Conservation (phyloP, 2,113 vertebrate species). For the Psilopogon haemacephalus region DNA sequence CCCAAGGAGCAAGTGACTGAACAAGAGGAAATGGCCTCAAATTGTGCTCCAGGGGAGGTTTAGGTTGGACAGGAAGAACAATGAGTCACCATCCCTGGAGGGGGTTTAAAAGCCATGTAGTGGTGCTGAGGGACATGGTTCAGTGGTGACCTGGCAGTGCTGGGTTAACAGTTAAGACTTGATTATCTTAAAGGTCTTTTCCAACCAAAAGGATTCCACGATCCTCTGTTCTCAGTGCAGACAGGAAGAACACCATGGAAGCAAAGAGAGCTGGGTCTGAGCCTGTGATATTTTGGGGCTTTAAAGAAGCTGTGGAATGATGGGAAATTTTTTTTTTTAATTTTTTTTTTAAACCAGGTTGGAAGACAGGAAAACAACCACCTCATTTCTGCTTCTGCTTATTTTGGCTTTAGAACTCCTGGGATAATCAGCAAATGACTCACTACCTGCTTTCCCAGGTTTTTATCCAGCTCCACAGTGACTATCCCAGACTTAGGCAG, state of each 20-base stretch:
- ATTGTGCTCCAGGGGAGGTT: background rate
- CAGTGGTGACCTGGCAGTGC: background rate
- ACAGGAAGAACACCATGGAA: background rate
- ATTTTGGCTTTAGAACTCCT: background rate
- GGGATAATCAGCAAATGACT: background rate
- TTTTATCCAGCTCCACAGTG: background rate
- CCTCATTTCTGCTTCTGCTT: background rate
- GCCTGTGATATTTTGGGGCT: rapidly evolving
- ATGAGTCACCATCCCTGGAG: background rate
- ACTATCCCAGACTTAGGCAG: background rate
- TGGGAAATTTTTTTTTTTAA: too few species aligned
- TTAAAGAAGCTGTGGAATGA: background rate
- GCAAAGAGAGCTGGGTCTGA: background rate
- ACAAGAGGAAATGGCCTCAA: background rate
- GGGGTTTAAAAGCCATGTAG: background rate
- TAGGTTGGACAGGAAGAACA: background rate
- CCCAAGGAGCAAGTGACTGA: background rate
- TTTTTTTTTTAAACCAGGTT: background rate
- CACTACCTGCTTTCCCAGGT: background rate
- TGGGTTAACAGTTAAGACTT: background rate
- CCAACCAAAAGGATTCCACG: background rate
- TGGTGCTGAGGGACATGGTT: background rate
- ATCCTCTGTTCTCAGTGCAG: background rate
- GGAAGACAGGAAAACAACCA: background rate
- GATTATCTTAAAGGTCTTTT: background rate